Evolutionary conservation across 2,888 invertebrate species (phyloP), one percentile per base, ranked within the genome.

Genomic region (Ormyrus pomaceus): DNA sequence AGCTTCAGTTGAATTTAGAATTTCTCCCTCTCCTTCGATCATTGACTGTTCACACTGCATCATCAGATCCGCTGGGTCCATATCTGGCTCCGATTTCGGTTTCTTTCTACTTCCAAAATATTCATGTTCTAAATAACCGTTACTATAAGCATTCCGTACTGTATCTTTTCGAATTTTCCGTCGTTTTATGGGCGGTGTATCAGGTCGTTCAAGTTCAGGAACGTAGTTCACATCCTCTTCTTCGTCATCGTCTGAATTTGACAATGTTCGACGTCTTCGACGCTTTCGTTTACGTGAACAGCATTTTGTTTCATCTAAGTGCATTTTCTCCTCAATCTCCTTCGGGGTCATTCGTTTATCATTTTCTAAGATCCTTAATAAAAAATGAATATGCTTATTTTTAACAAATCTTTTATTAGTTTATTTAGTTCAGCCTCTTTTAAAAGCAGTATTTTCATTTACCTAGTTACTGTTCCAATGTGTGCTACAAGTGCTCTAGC

Each of bases 401-500:
- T 56, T 59, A 3, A 19, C 11, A 59, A 2, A 59, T 19, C 11
- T 8, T 34, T 34, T 34, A 34, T 34, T 7, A 11, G 1, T 19
- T 19, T 59, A 59, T 10, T 59, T 59, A 19, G 8, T 61, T 59
- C 8, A 55, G 2, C 46, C 11, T 64, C 19, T 64, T 74, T 64
- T 61, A 51, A 50, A 58, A 74, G 53, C 59, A 65, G 51, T 34
- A 50, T 9, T 46, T n/a, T 64, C 13, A 73, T 50, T 50, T 85
- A 89, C 89, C 87, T 88, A 46, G 87, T 86, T 7, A 89, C 86
- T 46, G 86, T 88, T 81, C 89, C 86, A 13, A 90, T 83, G 87
- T 94, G 95, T 79, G 95, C 94, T 82, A 94, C 91, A 8, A 95
- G 91, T 58, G 95, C 95, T 93, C 95, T 94, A 86, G 95, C 95